phyloP scores from a whole-genome alignment of 1,140 invertebrate genomes.

The Dermatophagoides farinae region DNA sequence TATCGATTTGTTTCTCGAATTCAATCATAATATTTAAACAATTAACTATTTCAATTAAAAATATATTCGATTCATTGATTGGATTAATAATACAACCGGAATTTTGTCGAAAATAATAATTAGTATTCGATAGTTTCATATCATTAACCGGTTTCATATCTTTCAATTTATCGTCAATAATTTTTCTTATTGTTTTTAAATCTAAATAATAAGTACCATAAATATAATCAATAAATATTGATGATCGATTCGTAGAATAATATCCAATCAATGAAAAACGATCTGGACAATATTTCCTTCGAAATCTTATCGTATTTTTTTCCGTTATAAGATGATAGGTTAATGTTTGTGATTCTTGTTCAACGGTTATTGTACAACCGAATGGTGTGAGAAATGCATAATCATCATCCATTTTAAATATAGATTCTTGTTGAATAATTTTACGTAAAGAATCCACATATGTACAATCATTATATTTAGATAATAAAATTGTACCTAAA shows the following conservation, averaged over 20 bases:
- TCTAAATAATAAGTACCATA: background rate
- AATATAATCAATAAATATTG: background rate
- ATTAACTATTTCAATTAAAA: background rate
- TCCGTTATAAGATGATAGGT: background rate
- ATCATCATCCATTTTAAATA: constrained; percentile 1
- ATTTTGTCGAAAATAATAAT: background rate
- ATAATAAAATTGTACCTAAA: background rate
- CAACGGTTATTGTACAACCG: background rate
- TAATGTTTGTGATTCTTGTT: background rate
- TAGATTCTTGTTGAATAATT: background rate
- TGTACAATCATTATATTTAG: background rate
- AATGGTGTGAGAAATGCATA: background rate
- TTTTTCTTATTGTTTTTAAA: background rate
- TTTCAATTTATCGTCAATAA: background rate
- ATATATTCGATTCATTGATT: background rate
- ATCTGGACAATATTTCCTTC: background rate
- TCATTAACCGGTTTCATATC: too few relatives aligned
- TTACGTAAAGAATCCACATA: background rate
- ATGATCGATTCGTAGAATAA: background rate
- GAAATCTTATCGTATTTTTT: background rate
- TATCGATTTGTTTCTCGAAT: too few relatives aligned
- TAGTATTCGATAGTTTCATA: background rate
- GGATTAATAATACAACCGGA: background rate
- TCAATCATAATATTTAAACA: background rate
- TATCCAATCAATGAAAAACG: background rate